Conservation (phyloP, 23 tunicate species). For the Oikopleura vanhoeffeni region DNA sequence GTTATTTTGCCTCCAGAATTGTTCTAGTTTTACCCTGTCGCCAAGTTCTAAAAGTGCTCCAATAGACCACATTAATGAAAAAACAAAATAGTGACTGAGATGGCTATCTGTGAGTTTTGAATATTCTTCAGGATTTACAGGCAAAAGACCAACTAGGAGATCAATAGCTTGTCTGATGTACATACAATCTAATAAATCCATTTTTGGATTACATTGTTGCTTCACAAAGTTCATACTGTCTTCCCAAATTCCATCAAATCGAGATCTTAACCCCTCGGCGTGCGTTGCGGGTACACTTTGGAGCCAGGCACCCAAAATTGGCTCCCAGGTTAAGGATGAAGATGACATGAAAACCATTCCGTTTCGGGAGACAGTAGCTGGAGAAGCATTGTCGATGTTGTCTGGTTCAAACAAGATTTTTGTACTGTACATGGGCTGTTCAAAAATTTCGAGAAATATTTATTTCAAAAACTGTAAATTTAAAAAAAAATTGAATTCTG, state of each 20-base stretch:
- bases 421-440: too few relatives aligned
- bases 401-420: slow-evolving; percentile 92
- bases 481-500: too few relatives aligned
- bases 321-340: slow-evolving; percentile 90
- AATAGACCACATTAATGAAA: slow-evolving; percentile 80
- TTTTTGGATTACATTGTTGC: slow-evolving; percentile 41
- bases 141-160: slow-evolving; percentile 60
- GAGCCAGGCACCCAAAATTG: slow-evolving; percentile 82
- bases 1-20: slow-evolving; percentile 34
- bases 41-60: slow-evolving; percentile 90
- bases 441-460: too few relatives aligned
- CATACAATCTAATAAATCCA: slow-evolving; percentile 92
- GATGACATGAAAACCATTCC: slow-evolving; percentile 99
- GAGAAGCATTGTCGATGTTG: slow-evolving; percentile 97
- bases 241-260: slow-evolving; percentile 49
- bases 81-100: slow-evolving; percentile 52
- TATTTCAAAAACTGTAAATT: too few relatives aligned
- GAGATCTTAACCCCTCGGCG: slow-evolving; percentile 32
- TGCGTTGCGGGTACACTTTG: slow-evolving; percentile 47
- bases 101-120: slow-evolving; percentile 33
- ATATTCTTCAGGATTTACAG: slow-evolving; percentile 48
- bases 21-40: slow-evolving; percentile 80
- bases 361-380: slow-evolving; percentile 95
- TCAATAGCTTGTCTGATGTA: slow-evolving; percentile 98
- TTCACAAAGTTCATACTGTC: slow-evolving; percentile 33